Evolutionary conservation across 2,113 vertebrate genomes (phyloP).

Genomic region (Prinia subflava): DNA sequence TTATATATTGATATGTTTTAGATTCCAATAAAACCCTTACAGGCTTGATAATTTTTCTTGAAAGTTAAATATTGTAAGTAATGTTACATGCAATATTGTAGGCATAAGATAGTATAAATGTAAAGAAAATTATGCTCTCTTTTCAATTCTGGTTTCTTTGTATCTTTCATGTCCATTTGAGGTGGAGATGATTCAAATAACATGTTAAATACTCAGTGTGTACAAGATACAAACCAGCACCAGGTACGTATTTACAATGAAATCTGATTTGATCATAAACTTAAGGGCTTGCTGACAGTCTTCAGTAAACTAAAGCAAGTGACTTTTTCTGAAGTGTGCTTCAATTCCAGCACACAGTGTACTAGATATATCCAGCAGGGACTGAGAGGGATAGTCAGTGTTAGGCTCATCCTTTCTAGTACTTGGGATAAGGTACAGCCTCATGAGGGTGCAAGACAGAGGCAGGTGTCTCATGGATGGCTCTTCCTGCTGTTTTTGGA

Average conservation of each 20-base stretch:
- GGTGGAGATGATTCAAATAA: not conserved
- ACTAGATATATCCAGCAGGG: not conserved
- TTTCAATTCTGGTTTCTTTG: not conserved
- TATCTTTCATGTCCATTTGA: conserved; percentile 35
- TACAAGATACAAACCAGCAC: not conserved
- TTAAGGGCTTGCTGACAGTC: not conserved
- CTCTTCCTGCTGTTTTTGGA: not conserved
- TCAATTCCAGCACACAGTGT: not conserved
- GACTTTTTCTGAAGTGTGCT: not conserved
- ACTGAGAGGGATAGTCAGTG: not conserved
- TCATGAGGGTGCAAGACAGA: not conserved
- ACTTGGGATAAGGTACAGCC: not conserved
- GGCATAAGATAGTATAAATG: not conserved
- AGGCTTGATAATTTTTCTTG: not conserved
- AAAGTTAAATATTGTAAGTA: not conserved
- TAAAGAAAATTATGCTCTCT: not conserved
- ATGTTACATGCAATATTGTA: not conserved
- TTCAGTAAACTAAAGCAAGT: not conserved
- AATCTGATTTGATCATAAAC: not conserved
- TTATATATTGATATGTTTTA: not conserved
- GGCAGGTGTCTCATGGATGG: not conserved
- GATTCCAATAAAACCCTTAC: not conserved
- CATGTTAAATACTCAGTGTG: not conserved
- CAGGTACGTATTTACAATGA: conserved; percentile 63
- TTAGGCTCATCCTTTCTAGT: not conserved